Evolutionary conservation across 2,113 vertebrate species (phyloP).

Genomic region (Hypomesus transpacificus): DNA sequence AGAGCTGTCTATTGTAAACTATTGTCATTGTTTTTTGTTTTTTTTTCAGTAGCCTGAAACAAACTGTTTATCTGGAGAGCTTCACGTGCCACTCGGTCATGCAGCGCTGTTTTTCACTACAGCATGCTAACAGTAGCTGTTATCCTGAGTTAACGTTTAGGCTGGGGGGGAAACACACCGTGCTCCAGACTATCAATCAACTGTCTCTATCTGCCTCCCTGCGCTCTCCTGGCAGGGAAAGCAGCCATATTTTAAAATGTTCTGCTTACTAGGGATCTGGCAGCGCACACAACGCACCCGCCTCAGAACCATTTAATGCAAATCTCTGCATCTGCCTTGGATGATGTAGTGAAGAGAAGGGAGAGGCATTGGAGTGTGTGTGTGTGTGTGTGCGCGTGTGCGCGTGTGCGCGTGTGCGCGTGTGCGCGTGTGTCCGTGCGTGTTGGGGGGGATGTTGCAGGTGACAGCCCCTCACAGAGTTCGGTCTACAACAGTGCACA

Average conservation of each 20-base stretch:
- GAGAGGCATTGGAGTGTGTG: background rate
- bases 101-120: background rate
- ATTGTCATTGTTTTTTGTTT: too few species aligned
- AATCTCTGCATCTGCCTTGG: background rate
- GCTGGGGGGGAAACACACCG: background rate
- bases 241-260: background rate
- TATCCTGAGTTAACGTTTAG: constrained; percentile 1
- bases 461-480: too few species aligned
- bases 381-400: background rate
- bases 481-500: background rate
- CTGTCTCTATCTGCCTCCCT: background rate
- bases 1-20: too few species aligned
- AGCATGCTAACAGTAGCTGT: background rate
- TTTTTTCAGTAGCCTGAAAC: too few species aligned
- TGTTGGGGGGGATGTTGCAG: background rate
- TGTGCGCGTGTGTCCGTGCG: background rate
- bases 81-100: background rate
- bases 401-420: background rate
- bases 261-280: constrained; percentile 3
- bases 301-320: background rate
- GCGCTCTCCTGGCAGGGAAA: background rate
- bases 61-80: too few species aligned
- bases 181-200: background rate
- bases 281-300: background rate
- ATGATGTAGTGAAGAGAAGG: background rate